These are phyloP conservation scores for Sphenodon punctatus DNA, from an alignment of 2,797 vertebrate species.

Conservation along the genomic window DNA sequence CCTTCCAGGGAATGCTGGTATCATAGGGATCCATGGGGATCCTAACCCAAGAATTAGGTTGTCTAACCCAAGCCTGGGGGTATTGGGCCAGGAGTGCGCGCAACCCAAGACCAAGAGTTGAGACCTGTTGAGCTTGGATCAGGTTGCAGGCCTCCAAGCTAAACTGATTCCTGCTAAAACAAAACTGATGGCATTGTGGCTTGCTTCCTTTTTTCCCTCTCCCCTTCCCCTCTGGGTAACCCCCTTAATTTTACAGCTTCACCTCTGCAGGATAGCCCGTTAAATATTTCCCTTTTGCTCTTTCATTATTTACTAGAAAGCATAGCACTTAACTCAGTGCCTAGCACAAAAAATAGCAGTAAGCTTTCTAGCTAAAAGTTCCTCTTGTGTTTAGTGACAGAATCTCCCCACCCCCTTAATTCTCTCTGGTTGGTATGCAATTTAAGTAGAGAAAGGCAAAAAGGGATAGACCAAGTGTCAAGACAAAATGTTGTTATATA, in stretches of 20 bases:
- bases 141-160: too few relatives aligned
- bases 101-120: too few relatives aligned
- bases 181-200: slow-evolving; percentile 27
- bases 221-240: background rate
- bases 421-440: slow-evolving; percentile 31
- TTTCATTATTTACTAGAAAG: slow-evolving; percentile 4
- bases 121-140: too few relatives aligned
- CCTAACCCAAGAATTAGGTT: too few relatives aligned
- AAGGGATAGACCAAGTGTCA: too few relatives aligned
- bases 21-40: too few relatives aligned
- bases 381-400: slow-evolving; percentile 53
- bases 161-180: slow-evolving; percentile 29
- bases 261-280: background rate
- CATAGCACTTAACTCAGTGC: slow-evolving; percentile 26
- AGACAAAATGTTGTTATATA: too few relatives aligned
- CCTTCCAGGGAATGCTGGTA: too few relatives aligned
- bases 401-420: slow-evolving; percentile 62
- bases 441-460: too few relatives aligned
- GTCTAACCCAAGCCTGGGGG: too few relatives aligned
- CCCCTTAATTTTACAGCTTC: slow-evolving; percentile 7
- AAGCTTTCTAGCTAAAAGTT: background rate
- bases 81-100: too few relatives aligned
- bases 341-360: slow-evolving; percentile 50
- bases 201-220: background rate
- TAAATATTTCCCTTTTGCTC: slow-evolving; percentile 23